phyloP scores from a whole-genome alignment of 1,140 invertebrate genomes.

The Brachionus koreanus region DNA sequence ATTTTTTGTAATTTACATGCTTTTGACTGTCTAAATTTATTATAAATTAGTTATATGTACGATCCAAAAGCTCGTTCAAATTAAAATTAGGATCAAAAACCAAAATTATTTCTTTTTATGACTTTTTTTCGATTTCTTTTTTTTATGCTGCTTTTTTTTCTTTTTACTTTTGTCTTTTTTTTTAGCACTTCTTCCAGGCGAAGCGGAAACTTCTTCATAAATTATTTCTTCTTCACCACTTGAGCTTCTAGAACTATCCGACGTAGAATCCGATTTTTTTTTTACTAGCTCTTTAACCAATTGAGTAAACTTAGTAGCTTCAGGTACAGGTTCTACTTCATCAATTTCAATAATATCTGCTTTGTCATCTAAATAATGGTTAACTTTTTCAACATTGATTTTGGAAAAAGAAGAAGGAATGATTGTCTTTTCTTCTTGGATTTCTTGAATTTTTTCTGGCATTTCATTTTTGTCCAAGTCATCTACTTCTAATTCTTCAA shows the following conservation, averaged over 20 bases:
- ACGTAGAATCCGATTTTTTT: conserved; percentile 45
- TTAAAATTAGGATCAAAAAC: not conserved
- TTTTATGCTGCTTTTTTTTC: conserved; percentile 46
- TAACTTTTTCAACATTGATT: not conserved
- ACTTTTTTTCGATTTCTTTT: conserved; percentile 46
- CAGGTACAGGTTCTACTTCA: conserved; percentile 4
- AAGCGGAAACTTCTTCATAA: not conserved
- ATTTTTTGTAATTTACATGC: too few species aligned
- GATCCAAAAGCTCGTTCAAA: not conserved
- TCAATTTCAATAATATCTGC: conserved; percentile 14
- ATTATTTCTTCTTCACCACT: not conserved
- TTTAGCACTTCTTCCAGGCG: conserved; percentile 25
- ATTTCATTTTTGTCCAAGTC: conserved; percentile 18
- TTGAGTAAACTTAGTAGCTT: conserved; percentile 18
- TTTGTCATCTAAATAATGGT: not conserved
- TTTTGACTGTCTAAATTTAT: too few species aligned
- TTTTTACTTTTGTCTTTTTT: conserved; percentile 45
- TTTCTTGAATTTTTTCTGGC: not conserved
- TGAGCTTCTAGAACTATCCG: conserved; percentile 14
- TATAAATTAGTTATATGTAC: too few species aligned
- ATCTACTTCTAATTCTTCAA: not conserved
- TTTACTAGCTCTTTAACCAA: conserved; percentile 39
- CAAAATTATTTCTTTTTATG: conserved; percentile 44
- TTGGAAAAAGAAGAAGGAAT: not conserved
- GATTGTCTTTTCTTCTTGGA: not conserved